phyloP scores from a whole-genome alignment of 2,888 invertebrate species.

The Cheilosia pagana region DNA sequence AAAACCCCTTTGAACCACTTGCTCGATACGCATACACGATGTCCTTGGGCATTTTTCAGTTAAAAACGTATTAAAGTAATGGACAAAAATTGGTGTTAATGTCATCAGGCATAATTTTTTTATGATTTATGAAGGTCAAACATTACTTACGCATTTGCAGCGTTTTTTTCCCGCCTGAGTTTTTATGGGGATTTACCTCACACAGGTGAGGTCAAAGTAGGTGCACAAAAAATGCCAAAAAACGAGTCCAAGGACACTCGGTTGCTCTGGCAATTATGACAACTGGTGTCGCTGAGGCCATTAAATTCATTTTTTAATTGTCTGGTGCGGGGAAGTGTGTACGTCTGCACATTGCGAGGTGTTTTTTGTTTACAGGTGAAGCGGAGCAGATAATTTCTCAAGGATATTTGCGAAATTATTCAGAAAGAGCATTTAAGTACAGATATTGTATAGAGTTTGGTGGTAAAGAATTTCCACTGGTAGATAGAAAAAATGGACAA shows the following conservation, averaged over 20 bases:
- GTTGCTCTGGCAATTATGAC: conserved; percentile 59
- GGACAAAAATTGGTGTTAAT: conserved; percentile 56
- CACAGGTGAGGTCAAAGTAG: conserved; percentile 52
- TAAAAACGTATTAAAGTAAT: conserved; percentile 35
- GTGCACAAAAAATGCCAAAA: conserved; percentile 1
- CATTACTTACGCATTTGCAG: conserved; percentile 35
- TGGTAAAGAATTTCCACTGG: background rate
- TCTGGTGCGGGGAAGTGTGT: conserved; percentile 1
- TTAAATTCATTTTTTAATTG: conserved; percentile 64
- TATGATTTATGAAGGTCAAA: conserved; percentile 73
- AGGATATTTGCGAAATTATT: conserved; percentile 6
- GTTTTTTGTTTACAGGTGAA: conserved; percentile 56
- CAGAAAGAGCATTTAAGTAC: background rate
- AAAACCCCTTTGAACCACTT: conserved; percentile 68
- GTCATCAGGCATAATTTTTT: conserved; percentile 61
- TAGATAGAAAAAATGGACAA: background rate
- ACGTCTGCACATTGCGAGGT: conserved; percentile 30
- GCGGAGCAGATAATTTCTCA: conserved; percentile 7
- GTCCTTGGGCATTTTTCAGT: conserved; percentile 59
- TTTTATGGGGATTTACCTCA: conserved; percentile 54
- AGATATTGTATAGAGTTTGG: too few relatives aligned
- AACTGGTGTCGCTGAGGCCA: conserved; percentile 41
- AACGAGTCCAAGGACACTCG: conserved; percentile 49
- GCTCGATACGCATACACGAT: conserved; percentile 29
- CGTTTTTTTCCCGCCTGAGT: background rate